These are phyloP conservation scores for Tinea trinotella DNA, from an alignment of 2,888 invertebrate species.

Conservation along the genomic window DNA sequence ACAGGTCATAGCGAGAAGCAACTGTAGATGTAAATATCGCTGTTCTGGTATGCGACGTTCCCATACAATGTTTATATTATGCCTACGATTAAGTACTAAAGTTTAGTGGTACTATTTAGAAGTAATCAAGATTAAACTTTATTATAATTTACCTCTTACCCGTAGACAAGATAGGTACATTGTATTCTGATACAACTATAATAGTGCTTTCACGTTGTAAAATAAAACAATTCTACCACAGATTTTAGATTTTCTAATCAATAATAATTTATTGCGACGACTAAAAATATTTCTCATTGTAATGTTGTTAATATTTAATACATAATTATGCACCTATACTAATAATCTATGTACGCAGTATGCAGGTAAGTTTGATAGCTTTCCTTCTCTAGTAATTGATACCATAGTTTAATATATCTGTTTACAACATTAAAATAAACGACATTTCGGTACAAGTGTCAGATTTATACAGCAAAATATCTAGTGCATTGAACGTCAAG, in stretches of 20 bases:
- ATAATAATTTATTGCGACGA: background rate
- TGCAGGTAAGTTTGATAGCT: background rate
- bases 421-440: background rate
- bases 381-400: background rate
- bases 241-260: background rate
- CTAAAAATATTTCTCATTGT: background rate
- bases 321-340: too few species aligned
- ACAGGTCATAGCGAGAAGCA: slow-evolving; percentile 36
- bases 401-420: background rate
- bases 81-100: background rate
- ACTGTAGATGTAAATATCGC: background rate
- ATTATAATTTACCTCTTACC: background rate
- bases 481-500: slow-evolving; percentile 9
- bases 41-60: slow-evolving; percentile 39
- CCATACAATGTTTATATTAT: background rate
- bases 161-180: background rate
- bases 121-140: background rate
- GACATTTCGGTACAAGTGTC: slow-evolving; percentile 2
- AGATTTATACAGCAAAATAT: slow-evolving; percentile 1
- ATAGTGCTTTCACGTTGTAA: background rate
- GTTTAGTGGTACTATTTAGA: background rate
- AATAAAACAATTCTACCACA: background rate
- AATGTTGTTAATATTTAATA: too few species aligned
- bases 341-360: too few species aligned
- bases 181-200: background rate